Evolutionary conservation across 2,888 invertebrate species (phyloP).

Genomic region (Scaptodrosophila latifasciaeformis): DNA sequence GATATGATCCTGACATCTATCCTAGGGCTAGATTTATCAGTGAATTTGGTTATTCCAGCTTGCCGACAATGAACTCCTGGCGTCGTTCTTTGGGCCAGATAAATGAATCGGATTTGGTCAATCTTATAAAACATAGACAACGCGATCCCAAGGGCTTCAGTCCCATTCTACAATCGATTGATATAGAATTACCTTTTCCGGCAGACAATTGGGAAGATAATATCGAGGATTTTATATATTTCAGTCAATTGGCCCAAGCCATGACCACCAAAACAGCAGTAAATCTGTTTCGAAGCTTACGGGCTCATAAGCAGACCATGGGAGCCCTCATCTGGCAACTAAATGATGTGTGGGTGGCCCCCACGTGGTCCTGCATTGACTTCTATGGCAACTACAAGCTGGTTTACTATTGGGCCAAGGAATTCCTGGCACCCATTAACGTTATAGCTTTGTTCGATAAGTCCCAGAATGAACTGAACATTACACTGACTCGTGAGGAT

Average conservation of each 20-base stretch:
- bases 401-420: slow-evolving; percentile 88
- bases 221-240: slow-evolving; percentile 84
- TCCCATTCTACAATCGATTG: slow-evolving; percentile 79
- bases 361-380: slow-evolving; percentile 94
- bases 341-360: slow-evolving; percentile 98
- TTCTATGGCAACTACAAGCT: slow-evolving; percentile 73
- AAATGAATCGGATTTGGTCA: slow-evolving; percentile 74
- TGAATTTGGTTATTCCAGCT: slow-evolving; percentile 95
- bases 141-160: slow-evolving; percentile 86
- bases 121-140: slow-evolving; percentile 86
- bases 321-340: slow-evolving; percentile 98
- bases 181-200: slow-evolving; percentile 79
- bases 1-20: slow-evolving; percentile 85
- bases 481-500: slow-evolving; percentile 82
- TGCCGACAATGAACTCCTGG: slow-evolving; percentile 86
- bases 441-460: slow-evolving; percentile 78
- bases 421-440: slow-evolving; percentile 87
- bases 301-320: slow-evolving; percentile 81
- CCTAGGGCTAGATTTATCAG: slow-evolving; percentile 91
- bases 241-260: slow-evolving; percentile 93
- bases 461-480: slow-evolving; percentile 76
- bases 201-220: slow-evolving; percentile 76
- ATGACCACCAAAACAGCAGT: slow-evolving; percentile 88
- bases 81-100: slow-evolving; percentile 77
- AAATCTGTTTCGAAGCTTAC: slow-evolving; percentile 83